Evolutionary conservation across 1,140 invertebrate genomes (phyloP), one percentile per base, ranked within the genome.

Genomic region (Drosophila athabasca): DNA sequence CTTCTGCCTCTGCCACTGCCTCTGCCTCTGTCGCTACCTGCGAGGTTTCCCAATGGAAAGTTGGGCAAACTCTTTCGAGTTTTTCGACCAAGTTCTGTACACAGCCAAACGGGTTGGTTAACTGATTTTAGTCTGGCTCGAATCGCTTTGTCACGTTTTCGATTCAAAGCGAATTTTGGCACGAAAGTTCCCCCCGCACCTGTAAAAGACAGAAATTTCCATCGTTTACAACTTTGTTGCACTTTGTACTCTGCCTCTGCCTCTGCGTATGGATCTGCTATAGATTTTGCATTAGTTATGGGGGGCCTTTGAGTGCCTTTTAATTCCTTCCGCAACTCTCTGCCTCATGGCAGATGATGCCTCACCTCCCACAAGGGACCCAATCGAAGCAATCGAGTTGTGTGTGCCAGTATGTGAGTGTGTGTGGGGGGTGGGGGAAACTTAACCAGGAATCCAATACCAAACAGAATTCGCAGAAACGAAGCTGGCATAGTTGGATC

Each of bases 31-130:
- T 26, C 8, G n/a, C 41, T 8, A 58, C 13, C 58, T 46, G 31
- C 22, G 67, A 22, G 64, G 58, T 69, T 69, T 69, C 35, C 51
- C 67, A 69, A 69, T 69, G 67, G 67, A 69, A 69, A 69, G 67
- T 69, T 69, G 54, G 31, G 31, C 45, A 61, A 66, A 66, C 62
- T 65, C 66, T 69, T 68, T 48, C 11, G 11, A 39, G 11, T 39
- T 39, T 39, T 39, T n/a, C n/a, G 66, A 57, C 64, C 64, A 68
- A 69, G 64, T 69, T 69, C 67, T 69, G 51, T 50, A 17, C 24
- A 50, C 13, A 3, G 24, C 35, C 57, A 58, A 67, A 69, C 67
- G 67, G 67, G 67, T 69, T 69, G 17, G 26, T 45, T 69, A 69
- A 50, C 45, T 29, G 51, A 58, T 69, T 69, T 53, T 53, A 11